phyloP scores from a whole-genome alignment of 2,888 invertebrate species.

The Athripsodes cinereus region DNA sequence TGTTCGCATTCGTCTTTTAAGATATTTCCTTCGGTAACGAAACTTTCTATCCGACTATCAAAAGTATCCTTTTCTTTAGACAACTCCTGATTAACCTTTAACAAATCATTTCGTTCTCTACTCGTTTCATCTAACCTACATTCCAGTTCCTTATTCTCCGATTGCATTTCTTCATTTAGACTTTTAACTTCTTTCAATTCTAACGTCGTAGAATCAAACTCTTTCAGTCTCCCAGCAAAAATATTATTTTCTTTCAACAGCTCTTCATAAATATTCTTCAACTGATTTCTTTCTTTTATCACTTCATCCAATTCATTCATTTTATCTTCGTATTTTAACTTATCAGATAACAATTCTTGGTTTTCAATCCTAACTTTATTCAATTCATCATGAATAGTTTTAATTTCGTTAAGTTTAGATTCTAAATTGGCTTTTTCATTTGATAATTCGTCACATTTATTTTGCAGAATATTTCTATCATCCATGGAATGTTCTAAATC shows the following conservation, averaged over 20 bases:
- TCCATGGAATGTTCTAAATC: slow-evolving; percentile 17
- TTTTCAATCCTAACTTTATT: slow-evolving; percentile 25
- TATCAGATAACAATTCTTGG: neutral
- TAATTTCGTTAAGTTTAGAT: slow-evolving; percentile 25
- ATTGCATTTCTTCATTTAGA: slow-evolving; percentile 1
- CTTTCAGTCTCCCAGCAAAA: neutral
- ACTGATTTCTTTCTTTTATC: slow-evolving; percentile 1
- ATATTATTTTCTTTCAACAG: slow-evolving; percentile 11
- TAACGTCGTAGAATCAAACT: neutral
- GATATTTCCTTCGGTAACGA: slow-evolving; percentile 9
- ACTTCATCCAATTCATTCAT: neutral
- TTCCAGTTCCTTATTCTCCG: slow-evolving; percentile 5
- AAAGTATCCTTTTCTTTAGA: slow-evolving; percentile 2
- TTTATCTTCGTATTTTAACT: slow-evolving; percentile 7
- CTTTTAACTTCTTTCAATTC: slow-evolving; percentile 27
- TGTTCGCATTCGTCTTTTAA: slow-evolving; percentile 27
- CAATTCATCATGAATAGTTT: slow-evolving; percentile 14
- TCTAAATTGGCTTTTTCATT: slow-evolving; percentile 25
- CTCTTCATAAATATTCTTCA: slow-evolving; percentile 6
- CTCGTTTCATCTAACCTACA: neutral
- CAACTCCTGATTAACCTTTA: neutral
- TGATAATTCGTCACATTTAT: slow-evolving; percentile 14
- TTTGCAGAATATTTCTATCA: slow-evolving; percentile 14
- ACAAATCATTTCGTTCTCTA: neutral
- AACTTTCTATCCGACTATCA: slow-evolving; percentile 1